phyloP scores from a whole-genome alignment of 64 coral and sea anemone species.

The Stichodactyla helianthus region DNA sequence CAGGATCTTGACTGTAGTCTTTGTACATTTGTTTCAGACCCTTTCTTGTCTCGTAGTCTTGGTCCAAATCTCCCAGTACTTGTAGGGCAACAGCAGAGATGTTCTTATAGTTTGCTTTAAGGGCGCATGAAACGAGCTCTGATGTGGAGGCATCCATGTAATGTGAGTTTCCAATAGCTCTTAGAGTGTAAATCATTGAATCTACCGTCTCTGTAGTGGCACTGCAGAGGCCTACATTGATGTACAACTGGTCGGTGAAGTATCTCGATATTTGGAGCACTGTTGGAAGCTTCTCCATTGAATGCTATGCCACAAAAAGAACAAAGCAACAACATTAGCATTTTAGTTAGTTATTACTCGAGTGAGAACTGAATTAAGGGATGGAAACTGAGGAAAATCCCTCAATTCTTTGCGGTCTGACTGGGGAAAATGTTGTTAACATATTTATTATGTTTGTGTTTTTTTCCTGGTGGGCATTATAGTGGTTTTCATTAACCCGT shows the following conservation, averaged over 20 bases:
- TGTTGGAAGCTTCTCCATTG: background rate
- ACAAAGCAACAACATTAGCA: background rate
- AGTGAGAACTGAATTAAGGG: background rate
- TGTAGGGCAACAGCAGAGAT: conserved; percentile 56
- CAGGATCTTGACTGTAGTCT: conserved; percentile 51
- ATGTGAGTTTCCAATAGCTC: conserved; percentile 59
- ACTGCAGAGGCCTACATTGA: conserved; percentile 6
- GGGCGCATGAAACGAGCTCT: conserved; percentile 44
- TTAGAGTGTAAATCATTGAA: conserved; percentile 36
- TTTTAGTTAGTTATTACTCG: too few relatives aligned
- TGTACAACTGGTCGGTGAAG: background rate
- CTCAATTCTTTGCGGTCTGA: too few relatives aligned
- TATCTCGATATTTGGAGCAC: background rate
- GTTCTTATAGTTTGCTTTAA: conserved; percentile 61
- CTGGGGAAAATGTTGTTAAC: too few relatives aligned
- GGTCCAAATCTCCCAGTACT: conserved; percentile 40
- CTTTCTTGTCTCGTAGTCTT: conserved; percentile 24
- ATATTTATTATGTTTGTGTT: too few relatives aligned
- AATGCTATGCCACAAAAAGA: background rate
- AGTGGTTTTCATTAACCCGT: too few relatives aligned
- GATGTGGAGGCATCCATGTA: conserved; percentile 6
- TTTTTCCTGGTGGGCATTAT: too few relatives aligned
- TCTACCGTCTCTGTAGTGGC: conserved; percentile 49
- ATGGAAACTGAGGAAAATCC: background rate
- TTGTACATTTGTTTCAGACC: conserved; percentile 25